phyloP scores from a whole-genome alignment of 2,113 vertebrate species.

The Aptenodytes patagonicus region DNA sequence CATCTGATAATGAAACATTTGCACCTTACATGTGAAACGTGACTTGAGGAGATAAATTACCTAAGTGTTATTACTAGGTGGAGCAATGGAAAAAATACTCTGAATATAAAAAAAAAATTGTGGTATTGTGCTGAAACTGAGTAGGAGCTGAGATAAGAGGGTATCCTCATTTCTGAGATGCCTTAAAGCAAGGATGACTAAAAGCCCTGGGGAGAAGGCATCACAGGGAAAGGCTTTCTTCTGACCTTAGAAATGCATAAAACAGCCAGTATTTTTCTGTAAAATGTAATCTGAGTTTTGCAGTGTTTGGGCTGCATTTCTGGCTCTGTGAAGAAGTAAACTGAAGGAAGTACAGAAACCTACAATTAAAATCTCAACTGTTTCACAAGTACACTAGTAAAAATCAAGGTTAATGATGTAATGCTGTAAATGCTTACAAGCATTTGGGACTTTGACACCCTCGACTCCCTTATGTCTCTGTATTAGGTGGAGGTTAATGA shows the following conservation, averaged over 20 bases:
- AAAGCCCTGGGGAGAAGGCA: not conserved
- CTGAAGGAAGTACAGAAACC: not conserved
- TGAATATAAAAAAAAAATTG: not conserved
- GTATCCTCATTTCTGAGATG: not conserved
- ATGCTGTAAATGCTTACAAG: not conserved
- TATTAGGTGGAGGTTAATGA: conserved; percentile 7
- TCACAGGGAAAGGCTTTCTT: not conserved
- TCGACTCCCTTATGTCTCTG: not conserved
- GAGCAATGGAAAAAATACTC: not conserved
- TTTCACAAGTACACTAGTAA: not conserved
- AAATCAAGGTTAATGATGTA: not conserved
- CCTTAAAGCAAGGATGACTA: not conserved
- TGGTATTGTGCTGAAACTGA: not conserved
- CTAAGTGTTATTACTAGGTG: not conserved
- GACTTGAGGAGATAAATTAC: not conserved
- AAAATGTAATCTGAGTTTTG: not conserved
- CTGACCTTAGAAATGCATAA: not conserved
- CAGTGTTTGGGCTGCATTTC: not conserved
- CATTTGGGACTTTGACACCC: not conserved
- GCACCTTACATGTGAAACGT: not conserved
- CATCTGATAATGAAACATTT: not conserved
- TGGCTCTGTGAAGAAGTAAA: not conserved
- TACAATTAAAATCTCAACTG: not conserved
- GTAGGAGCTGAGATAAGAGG: not conserved
- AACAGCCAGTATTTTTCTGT: not conserved